A percentile compares a stretch with the other conserved stretches of the same genome.
phyloP scores from a whole-genome alignment of 2,888 invertebrate genomes.

The Pachydiplax longipennis region DNA sequence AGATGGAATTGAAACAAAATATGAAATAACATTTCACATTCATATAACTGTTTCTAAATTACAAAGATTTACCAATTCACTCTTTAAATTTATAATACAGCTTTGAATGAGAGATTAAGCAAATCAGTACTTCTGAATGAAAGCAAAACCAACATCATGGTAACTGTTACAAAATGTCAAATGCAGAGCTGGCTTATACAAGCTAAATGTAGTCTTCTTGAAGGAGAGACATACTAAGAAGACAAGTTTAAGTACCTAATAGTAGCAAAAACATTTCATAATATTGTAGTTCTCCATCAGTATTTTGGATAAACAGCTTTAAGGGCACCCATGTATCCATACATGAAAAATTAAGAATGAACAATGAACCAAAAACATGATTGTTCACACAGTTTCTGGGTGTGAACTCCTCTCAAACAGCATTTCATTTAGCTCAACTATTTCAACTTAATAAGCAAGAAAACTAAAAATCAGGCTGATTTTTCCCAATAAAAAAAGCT shows the following conservation, averaged over 20 bases:
- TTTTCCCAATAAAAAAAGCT: slow-evolving; percentile 21
- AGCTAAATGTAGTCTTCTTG: not conserved
- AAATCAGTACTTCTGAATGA: not conserved
- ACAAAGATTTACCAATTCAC: not conserved
- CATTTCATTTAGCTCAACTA: not conserved
- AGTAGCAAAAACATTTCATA: not conserved
- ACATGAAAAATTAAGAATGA: not conserved
- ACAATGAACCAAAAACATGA: not conserved
- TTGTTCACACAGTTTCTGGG: not conserved
- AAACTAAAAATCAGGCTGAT: slow-evolving; percentile 2
- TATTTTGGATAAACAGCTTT: not conserved
- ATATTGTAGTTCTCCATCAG: not conserved
- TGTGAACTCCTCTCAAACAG: not conserved
- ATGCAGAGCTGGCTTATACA: not conserved
- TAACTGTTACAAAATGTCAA: not conserved
- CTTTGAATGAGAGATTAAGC: not conserved
- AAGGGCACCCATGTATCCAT: not conserved
- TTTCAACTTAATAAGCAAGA: not conserved
- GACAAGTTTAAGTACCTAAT: not conserved
- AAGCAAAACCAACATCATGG: not conserved
- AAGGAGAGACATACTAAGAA: not conserved
- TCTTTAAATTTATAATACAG: not conserved
- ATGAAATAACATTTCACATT: not conserved
- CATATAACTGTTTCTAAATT: not conserved
- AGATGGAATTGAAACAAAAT: not conserved